Conservation (phyloP, 2,113 vertebrate genomes). For the Gavia stellata region DNA sequence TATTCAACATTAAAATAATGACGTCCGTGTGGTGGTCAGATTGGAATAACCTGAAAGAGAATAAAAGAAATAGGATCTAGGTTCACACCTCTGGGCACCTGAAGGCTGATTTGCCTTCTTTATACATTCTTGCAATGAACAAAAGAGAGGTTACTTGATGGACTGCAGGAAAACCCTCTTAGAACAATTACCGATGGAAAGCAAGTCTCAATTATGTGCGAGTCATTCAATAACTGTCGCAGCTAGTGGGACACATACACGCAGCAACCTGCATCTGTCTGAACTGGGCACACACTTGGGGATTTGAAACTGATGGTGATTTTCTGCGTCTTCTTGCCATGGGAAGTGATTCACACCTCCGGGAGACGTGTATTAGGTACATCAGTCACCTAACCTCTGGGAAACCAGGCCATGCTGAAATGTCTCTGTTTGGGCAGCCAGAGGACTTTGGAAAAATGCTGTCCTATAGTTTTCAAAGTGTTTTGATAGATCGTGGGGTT, state of each 20-base stretch:
- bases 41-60: constrained; percentile 69
- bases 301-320: neutral
- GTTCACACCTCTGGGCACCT: neutral
- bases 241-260: neutral
- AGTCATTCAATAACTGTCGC: constrained; percentile 1
- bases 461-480: neutral
- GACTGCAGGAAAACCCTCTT: neutral
- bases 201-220: neutral
- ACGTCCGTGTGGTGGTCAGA: constrained; percentile 57
- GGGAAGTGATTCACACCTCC: constrained; percentile 26
- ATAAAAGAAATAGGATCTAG: neutral
- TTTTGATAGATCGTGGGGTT: neutral
- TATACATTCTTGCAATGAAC: neutral
- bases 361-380: neutral
- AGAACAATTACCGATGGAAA: neutral
- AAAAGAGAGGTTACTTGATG: neutral
- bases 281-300: neutral
- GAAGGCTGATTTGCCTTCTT: neutral
- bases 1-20: constrained; percentile 80
- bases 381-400: neutral
- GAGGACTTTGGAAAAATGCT: neutral
- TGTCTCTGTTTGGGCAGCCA: neutral
- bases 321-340: neutral
- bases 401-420: neutral
- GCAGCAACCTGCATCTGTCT: neutral